phyloP scores from a whole-genome alignment of 2,113 vertebrate species.

The Microtus ochrogaster region DNA sequence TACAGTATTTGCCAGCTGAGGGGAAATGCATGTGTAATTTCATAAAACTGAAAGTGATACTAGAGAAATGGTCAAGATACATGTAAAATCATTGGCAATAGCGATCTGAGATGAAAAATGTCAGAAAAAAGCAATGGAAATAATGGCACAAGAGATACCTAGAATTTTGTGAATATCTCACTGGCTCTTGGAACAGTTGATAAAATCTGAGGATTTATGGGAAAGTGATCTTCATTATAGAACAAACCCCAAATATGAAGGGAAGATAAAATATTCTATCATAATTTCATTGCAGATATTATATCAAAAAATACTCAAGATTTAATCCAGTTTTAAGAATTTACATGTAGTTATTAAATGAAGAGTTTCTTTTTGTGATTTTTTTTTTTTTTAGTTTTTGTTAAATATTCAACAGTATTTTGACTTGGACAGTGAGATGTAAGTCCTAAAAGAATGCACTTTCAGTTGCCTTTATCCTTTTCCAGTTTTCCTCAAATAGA shows the following conservation, averaged over 20 bases:
- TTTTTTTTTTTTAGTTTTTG: conserved; percentile 30
- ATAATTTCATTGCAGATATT: conserved; percentile 57
- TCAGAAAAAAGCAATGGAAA: conserved; percentile 47
- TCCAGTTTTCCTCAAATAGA: not conserved
- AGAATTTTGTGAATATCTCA: conserved; percentile 31
- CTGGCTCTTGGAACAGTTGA: conserved; percentile 13
- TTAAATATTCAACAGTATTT: not conserved
- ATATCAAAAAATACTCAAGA: not conserved
- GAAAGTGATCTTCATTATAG: conserved; percentile 5
- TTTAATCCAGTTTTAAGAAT: conserved; percentile 51
- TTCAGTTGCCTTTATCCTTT: conserved; percentile 40
- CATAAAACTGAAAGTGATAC: conserved; percentile 38
- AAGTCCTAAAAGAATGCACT: conserved; percentile 51
- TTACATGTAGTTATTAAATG: conserved; percentile 33
- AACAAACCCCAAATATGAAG: conserved; percentile 42
- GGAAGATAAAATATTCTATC: conserved; percentile 20
- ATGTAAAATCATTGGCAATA: conserved; percentile 38
- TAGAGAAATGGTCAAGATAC: conserved; percentile 22
- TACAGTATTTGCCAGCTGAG: not conserved
- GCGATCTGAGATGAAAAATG: conserved; percentile 33
- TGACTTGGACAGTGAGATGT: conserved; percentile 44
- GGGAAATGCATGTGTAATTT: conserved; percentile 43
- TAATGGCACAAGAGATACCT: conserved; percentile 39
- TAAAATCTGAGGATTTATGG: conserved; percentile 49
- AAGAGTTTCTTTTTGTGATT: not conserved